Evolutionary conservation across 64 coral and sea anemone genomes (phyloP), one percentile per base, ranked within the genome.

Genomic region (Actinia equina): DNA sequence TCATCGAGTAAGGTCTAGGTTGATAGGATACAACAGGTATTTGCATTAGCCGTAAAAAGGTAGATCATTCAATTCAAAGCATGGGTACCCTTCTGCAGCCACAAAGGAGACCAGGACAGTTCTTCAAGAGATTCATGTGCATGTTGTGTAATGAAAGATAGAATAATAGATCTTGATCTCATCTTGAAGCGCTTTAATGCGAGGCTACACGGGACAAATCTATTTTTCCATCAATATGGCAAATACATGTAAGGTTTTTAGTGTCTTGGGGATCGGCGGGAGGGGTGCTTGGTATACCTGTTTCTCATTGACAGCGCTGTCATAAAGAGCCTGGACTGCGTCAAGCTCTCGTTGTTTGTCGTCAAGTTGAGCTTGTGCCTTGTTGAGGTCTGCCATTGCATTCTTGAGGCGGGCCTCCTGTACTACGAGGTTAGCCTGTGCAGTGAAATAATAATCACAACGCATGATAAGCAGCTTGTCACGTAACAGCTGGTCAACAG

Each of bases 341-440:
- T 98, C 95, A 30, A 98, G 78, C 88, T 98, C 95, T 44, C 82
- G 61, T 87, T 98, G 95, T 19, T 98, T 98, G 6, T 94, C 95
- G 84, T 98, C 95, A 7, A 98, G 70, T 23, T 98, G 89, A 57
- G 89, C 92, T 82, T 98, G 95, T 30, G 95, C 95, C 49, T 74
- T 92, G 87, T 94, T 98, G 62, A 98, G 80, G 59, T 94, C 96
- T 82, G 84, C 88, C 55, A 92, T 92, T 49, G 96, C 96, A 53
- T 95, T 87, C 18, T 90, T 94, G 18, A 95, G 83, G 54, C 96
- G 88, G 15, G 96, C 96, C 61, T 98, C 96, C 27, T 98, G 96
- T 54, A 98, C 85, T 0, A 94, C 78, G 45, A 98, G 42, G 59
- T 98, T 98, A 22, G 96, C 96, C 96, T 98, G 77, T 9, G 23